These are phyloP conservation scores for Sciurus niger DNA, from an alignment of 2,113 vertebrate species.

Conservation along the genomic window DNA sequence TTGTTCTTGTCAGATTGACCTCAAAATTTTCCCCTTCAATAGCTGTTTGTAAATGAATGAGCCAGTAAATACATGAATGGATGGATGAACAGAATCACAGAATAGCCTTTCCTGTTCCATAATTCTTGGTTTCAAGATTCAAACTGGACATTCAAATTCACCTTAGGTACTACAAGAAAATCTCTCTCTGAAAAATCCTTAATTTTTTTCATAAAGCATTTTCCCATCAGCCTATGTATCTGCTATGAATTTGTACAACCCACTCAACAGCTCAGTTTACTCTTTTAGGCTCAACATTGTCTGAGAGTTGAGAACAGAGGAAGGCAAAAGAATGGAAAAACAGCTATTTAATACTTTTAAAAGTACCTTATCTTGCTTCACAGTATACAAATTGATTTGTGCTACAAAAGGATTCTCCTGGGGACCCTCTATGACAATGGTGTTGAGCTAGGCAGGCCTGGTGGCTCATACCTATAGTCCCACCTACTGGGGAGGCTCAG, in stretches of 20 bases:
- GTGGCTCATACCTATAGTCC: too few relatives aligned
- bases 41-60: conserved; percentile 37
- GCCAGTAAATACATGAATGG: background rate
- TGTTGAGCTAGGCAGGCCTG: background rate
- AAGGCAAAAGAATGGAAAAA: conserved; percentile 20
- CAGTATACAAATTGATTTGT: background rate
- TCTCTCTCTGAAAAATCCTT: background rate
- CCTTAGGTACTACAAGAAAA: background rate
- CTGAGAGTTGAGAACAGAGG: background rate
- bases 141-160: conserved; percentile 30
- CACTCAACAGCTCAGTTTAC: background rate
- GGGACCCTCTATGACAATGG: background rate
- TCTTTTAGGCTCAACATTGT: background rate
- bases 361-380: background rate
- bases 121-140: background rate
- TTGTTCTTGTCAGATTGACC: background rate
- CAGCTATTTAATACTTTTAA: background rate
- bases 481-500: background rate
- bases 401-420: background rate
- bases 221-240: background rate
- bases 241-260: conserved; percentile 17
- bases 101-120: background rate
- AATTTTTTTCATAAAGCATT: background rate
- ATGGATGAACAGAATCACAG: background rate
- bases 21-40: background rate